Base-by-base conservation (phyloP, 2,888 invertebrate genomes). In the Sicus ferrugineus region DNA sequence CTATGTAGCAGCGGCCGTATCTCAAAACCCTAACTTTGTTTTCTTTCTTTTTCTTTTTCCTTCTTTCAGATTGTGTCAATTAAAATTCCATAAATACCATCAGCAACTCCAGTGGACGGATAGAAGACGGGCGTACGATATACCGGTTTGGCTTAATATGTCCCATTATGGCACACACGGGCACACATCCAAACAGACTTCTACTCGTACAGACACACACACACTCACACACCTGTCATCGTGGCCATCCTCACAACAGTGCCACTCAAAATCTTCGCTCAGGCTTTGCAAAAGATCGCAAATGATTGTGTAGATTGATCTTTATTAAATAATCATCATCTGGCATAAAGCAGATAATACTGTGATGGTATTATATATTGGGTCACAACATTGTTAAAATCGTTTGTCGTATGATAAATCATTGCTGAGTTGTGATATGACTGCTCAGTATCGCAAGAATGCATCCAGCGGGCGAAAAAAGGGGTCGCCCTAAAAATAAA, bases 381-480 rank as follows among this genome's bases (percentile, higher is more conserved):
- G 26, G 68, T 52, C 28, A 38, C 38, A 68, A 61, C 52, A 56
- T 56, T n/a, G 58, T 67, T 56, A 34, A 21, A 26, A 19, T 56
- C 48, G 28, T 48, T n/a, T 38, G 38, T 38, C 38, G 38, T 38
- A 6, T 9, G 7, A 38, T 38, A 9, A 38, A 38, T 14, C 23
- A 26, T 54, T 28, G 54, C 6, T 70, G 70, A 46, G 72, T 70
- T 83, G 82, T 85, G 85, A 85, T 85, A 85, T 85, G 85, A 84
- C 83, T 83, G 80, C 83, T 81, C 82, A 82, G 77, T 81, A 82
- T 79, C 81, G 79, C 80, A 81, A 82, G 79, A 78, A 86, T 86
- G 86, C 85, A 86, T 84, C 83, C 84, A 85, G 84, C 85, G 83
- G 86, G 84, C 83, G 86, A 85, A 83, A 86, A 86, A 84, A 84